Evolutionary conservation across 2,888 invertebrate species (phyloP), one percentile per base, ranked within the genome.

Genomic region (Plagodis dolabraria): DNA sequence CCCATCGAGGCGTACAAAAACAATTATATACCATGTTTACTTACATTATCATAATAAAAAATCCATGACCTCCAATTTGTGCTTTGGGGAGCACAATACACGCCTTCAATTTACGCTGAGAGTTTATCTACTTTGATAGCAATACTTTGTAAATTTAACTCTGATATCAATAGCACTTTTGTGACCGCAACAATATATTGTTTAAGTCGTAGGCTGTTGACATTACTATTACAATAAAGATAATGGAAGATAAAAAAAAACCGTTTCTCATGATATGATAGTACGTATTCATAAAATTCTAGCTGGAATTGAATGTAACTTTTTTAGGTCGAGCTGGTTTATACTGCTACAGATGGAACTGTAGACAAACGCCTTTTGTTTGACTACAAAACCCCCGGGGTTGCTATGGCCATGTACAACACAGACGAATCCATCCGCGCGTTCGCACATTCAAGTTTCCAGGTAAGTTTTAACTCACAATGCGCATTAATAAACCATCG

Each of bases 331-430:
- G 96, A 97, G 82, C 71, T 97, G 63, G 94, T 96, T 5, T 96
- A 94, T 84, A 96, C 96, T 35, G 93, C 94, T 6, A 85, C 89
- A 48, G 93, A 94, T 68, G 96, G 96, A 0, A 83, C 93, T 42
- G 93, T 93, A 8, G 87, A 94, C 59, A 94, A 80, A 71, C 83
- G 92, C 33, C 89, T 94, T 65, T 92, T 98, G 44, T 98, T 94
- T 82, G 92, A 95, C 69, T 97, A 95, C 92, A 96, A 96, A 82
- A 83, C 90, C 1, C 93, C 95, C 5, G 98, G 98, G 51, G 96
- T 97, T 9, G 95, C 95, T n/a, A 87, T 97, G 93, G 97, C 95
- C 72, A 98, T 98, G 98, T 98, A 98, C 93, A 98, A 98, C 87
- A 96, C 96, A 0, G 97, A 98, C 75, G 96, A 97, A 80, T 97